Base-by-base conservation (phyloP, 2,797 vertebrate genomes). In the Ibycter americanus region DNA sequence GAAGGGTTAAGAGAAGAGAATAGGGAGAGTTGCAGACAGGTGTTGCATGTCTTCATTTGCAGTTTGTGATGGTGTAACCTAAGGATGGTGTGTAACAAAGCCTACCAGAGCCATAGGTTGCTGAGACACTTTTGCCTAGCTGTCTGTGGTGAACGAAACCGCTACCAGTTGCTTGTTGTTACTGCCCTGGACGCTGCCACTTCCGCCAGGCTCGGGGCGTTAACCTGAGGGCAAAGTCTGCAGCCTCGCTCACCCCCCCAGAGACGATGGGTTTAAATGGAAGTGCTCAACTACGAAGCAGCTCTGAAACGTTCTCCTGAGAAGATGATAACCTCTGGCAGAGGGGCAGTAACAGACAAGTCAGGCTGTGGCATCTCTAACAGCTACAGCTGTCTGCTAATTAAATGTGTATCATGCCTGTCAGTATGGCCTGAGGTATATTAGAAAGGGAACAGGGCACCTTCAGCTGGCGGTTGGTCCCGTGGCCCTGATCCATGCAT, bases 171-270 rank as follows among this genome's bases (percentile, higher is more conserved):
- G 20, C 31, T 67, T 32, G 20, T 8, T 58, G 10, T 36, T 47
- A 22, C 36, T 74, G 54, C 11, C n/a, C 55, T 46, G 67, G 19
- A 4, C 18, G 47, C 16, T 51, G 55, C 58, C 3, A 0, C 38
- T 84, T 34, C 62, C 23, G 27, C 26, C 67, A 7, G 46, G 27
- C 34, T n/a, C 55, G 27, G 26, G 47, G 20, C 58, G 42, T 6
- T 32, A 6, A 14, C 59, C n/a, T 23, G 34, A 15, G 62, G 34
- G 34, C 32, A 36, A 61, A 36, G 32, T 23, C 46, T 2, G 0
- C 36, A 32, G 61, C 2, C 65, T 71, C 26, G 56, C 15, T 49
- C 1, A 0, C 0, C 1, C 0, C 6, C 42, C 29, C 32, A 5
- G 29, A 2, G 51, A 26, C 5, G 16, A 32, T 13, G 34, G 56